These are phyloP conservation scores for Desmophyllum pertusum DNA, from an alignment of 92 coral and sea anemone genomes.

Conservation along the genomic window DNA sequence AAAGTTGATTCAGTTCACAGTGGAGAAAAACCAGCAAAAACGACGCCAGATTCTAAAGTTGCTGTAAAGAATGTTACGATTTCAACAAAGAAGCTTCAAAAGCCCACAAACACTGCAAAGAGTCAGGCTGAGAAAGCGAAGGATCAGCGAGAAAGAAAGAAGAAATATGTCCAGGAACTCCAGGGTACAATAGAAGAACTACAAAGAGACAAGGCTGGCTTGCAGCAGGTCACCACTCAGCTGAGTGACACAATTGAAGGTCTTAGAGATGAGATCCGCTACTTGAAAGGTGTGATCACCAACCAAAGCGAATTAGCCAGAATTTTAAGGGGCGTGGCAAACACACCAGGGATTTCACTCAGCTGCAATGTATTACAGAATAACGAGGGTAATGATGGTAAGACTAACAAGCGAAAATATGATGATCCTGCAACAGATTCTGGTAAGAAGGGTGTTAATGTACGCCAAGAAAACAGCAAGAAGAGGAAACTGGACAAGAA, in stretches of 20 bases:
- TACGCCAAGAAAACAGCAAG: conserved; percentile 28
- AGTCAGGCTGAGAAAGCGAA: conserved; percentile 62
- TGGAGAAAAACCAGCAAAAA: background rate
- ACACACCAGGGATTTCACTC: conserved; percentile 68
- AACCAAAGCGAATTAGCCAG: conserved; percentile 84
- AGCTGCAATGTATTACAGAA: conserved; percentile 50
- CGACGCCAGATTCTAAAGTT: background rate
- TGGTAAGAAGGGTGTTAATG: conserved; percentile 15
- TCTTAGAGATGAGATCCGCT: conserved; percentile 61
- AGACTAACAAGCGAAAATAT: conserved; percentile 22
- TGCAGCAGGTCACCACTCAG: conserved; percentile 48
- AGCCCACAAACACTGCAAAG: conserved; percentile 23
- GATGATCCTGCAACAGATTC: background rate
- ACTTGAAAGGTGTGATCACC: conserved; percentile 80
- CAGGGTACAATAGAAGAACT: conserved; percentile 54
- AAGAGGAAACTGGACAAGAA: conserved; percentile 23
- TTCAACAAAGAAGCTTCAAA: conserved; percentile 1
- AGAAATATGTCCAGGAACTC: conserved; percentile 66
- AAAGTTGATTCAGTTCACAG: background rate
- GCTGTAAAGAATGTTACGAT: background rate
- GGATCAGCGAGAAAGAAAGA: conserved; percentile 68
- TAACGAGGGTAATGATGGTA: conserved; percentile 37
- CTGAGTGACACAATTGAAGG: conserved; percentile 49
- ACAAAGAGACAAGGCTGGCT: conserved; percentile 52
- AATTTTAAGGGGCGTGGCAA: conserved; percentile 65